Conservation (phyloP, 2,113 vertebrate species). For the Periophthalmodon schlosseri region DNA sequence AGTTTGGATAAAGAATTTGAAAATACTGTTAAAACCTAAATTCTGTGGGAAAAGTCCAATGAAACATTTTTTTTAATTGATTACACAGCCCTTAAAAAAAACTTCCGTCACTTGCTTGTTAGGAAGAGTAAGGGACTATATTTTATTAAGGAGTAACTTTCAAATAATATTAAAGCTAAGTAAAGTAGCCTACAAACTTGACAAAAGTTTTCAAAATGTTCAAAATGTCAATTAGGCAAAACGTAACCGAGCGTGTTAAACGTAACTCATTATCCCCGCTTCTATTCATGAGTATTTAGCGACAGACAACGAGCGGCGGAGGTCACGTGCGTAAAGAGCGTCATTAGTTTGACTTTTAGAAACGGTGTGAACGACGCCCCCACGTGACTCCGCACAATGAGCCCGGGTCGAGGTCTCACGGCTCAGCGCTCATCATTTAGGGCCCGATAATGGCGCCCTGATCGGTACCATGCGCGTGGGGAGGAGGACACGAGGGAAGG, state of each 20-base stretch:
- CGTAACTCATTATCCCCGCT: neutral
- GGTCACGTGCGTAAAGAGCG: neutral
- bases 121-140: too few relatives aligned
- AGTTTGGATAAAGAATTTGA: too few relatives aligned
- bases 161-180: too few relatives aligned
- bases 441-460: conserved; percentile 52
- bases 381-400: neutral
- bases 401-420: conserved; percentile 15
- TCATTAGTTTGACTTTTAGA: conserved; percentile 4
- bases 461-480: conserved; percentile 33
- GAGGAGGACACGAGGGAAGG: conserved; percentile 39
- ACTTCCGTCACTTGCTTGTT: too few relatives aligned
- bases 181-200: too few relatives aligned
- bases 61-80: too few relatives aligned
- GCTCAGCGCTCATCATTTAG: conserved; percentile 46
- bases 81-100: too few relatives aligned
- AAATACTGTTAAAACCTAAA: too few relatives aligned
- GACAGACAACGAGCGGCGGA: neutral
- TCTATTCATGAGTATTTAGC: neutral
- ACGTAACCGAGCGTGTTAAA: neutral
- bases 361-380: neutral
- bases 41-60: too few relatives aligned
- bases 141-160: too few relatives aligned
- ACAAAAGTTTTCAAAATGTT: too few relatives aligned
- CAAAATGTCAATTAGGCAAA: too few relatives aligned